Evolutionary conservation across 2,113 vertebrate species (phyloP).

Genomic region (Marmota flaviventris): DNA sequence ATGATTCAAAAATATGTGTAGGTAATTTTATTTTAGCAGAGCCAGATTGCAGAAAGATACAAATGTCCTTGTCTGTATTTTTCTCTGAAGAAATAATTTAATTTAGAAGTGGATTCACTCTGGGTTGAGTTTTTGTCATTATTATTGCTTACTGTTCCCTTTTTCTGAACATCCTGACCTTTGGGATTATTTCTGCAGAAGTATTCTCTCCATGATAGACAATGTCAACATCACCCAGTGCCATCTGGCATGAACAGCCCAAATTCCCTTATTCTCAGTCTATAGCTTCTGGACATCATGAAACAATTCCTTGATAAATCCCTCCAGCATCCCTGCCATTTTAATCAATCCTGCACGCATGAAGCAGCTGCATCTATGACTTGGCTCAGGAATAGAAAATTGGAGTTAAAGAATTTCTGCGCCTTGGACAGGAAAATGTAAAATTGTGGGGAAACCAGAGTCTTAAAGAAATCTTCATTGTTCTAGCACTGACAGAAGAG

Average conservation of each 20-base stretch:
- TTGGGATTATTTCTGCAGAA: constrained; percentile 47
- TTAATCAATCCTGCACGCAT: constrained; percentile 48
- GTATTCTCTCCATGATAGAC: constrained; percentile 34
- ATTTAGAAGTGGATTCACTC: constrained; percentile 33
- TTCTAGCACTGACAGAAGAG: background rate
- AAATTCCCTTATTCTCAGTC: background rate
- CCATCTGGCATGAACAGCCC: background rate
- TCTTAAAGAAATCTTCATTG: constrained; percentile 41
- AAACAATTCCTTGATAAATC: constrained; percentile 32
- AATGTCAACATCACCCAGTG: constrained; percentile 1
- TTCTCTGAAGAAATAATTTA: constrained; percentile 49
- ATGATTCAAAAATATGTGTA: background rate
- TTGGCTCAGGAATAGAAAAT: constrained; percentile 15
- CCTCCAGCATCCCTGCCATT: constrained; percentile 12
- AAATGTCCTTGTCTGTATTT: background rate
- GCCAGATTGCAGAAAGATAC: background rate
- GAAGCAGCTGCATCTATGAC: constrained; percentile 55
- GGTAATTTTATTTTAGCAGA: constrained; percentile 46
- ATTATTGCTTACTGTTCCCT: constrained; percentile 10
- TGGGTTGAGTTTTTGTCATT: constrained; percentile 51
- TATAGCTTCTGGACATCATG: constrained; percentile 20
- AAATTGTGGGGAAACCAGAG: constrained; percentile 6
- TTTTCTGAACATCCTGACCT: constrained; percentile 56
- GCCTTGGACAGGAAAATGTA: constrained; percentile 9
- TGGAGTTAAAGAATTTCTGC: background rate